Conservation (phyloP, 2,888 invertebrate genomes). For the Graphium colonna region DNA sequence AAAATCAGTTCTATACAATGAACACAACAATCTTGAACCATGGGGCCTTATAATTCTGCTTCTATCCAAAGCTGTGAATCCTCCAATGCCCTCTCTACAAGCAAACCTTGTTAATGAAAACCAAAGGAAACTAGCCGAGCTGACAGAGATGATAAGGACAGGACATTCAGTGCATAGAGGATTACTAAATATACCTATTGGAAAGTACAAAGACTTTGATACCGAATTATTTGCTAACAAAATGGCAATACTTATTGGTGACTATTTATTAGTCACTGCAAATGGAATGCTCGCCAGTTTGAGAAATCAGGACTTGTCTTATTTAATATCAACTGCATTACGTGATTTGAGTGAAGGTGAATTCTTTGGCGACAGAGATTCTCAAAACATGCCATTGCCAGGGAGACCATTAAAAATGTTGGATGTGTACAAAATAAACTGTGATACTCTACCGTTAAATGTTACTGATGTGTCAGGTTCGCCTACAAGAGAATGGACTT, state of each 20-base stretch:
- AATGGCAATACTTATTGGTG: conserved; percentile 91
- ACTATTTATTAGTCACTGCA: conserved; percentile 90
- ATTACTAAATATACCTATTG: conserved; percentile 61
- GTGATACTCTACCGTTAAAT: conserved; percentile 61
- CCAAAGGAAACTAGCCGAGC: conserved; percentile 79
- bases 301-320: conserved; percentile 85
- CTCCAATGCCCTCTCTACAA: conserved; percentile 78
- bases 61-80: conserved; percentile 86
- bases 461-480: conserved; percentile 69
- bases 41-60: conserved; percentile 91
- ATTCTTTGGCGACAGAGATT: conserved; percentile 86
- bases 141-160: conserved; percentile 93
- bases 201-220: conserved; percentile 75
- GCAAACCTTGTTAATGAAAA: conserved; percentile 76
- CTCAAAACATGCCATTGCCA: conserved; percentile 87
- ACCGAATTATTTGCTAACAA: conserved; percentile 93
- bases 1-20: conserved; percentile 89
- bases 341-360: conserved; percentile 91
- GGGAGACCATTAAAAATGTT: conserved; percentile 67
- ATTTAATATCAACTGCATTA: conserved; percentile 89
- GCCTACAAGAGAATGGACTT: conserved; percentile 85
- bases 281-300: conserved; percentile 89
- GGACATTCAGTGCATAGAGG: conserved; percentile 90
- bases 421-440: conserved; percentile 50
- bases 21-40: conserved; percentile 90